Conservation (phyloP, 2,797 vertebrate genomes). For the Simalia tracyae region DNA sequence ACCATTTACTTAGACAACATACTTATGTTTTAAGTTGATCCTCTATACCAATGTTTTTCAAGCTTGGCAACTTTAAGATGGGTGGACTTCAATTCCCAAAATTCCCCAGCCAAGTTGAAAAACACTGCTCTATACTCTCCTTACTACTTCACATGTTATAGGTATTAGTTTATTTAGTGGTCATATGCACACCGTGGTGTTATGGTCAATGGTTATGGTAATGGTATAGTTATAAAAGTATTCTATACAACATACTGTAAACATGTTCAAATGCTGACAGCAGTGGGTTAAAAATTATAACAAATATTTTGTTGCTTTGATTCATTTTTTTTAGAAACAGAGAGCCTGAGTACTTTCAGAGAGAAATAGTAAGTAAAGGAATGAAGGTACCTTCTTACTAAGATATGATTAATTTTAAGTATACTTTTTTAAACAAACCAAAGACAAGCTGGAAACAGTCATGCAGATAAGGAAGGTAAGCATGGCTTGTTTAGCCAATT, state of each 20-base stretch:
- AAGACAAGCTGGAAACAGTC: not conserved
- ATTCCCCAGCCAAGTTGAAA: not conserved
- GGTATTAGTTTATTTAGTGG: not conserved
- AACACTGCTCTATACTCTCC: not conserved
- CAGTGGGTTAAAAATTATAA: not conserved
- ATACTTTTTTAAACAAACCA: not conserved
- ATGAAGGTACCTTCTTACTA: not conserved
- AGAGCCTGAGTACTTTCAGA: not conserved
- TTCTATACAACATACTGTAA: not conserved
- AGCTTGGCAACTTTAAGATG: no score
- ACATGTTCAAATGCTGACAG: not conserved
- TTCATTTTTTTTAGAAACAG: not conserved
- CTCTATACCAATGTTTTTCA: no score
- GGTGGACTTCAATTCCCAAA: no score
- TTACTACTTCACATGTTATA: not conserved
- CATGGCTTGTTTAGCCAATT: not conserved
- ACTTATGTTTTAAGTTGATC: not conserved
- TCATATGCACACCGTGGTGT: not conserved
- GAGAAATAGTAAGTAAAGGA: not conserved
- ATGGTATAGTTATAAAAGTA: not conserved
- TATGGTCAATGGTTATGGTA: not conserved
- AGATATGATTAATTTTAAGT: not conserved
- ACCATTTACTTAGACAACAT: not conserved
- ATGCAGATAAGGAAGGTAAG: not conserved
- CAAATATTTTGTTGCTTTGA: not conserved